Evolutionary conservation across 1,140 invertebrate species (phyloP), one percentile per base, ranked within the genome.

Genomic region (Prorops nasuta): DNA sequence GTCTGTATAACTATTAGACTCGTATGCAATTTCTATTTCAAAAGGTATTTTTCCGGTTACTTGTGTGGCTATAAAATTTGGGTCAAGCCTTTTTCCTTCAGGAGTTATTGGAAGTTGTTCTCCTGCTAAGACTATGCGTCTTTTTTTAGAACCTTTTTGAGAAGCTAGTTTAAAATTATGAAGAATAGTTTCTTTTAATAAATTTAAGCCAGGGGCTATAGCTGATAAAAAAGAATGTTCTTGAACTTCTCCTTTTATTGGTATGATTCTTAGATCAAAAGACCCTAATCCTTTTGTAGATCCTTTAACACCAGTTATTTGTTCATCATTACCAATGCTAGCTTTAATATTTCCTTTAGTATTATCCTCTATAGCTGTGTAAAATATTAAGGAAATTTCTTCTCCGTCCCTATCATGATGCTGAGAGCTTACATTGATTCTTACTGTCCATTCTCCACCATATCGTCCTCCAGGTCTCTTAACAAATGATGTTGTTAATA

Each of bases 401-500:
- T 83, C 79, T 2, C 66, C 67, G 51, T 69, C 50, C 16, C 55
- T 42, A 36, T 61, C 58, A 44, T 63, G 50, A 46, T 80, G 72
- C 21, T 73, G 60, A 22, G 69, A 56, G 34, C 83, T 81, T 1
- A 92, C 85, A 49, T 81, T 81, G 37, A 98, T 88, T 56, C 90
- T 81, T 1, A 89, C 89, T 2, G 93, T 92, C 94, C 95, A 98
- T 66, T 98, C 94, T 0, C 94, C 93, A 3, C 93, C 93, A 68
- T 91, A 83, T 28, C 78, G 73, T 7, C 90, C 91, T 0, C 88
- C 89, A 0, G 80, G 74, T 48, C 83, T 83, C 74, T 97, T 98
- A 0, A 98, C 83, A 78, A 96, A 98, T 2, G 89, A 89, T 0
- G 95, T 98, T 54, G 81, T 85, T 2, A 98, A 71, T 21, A 82